Conservation (phyloP, 2,888 invertebrate species). For the Trachelus iudaicus region DNA sequence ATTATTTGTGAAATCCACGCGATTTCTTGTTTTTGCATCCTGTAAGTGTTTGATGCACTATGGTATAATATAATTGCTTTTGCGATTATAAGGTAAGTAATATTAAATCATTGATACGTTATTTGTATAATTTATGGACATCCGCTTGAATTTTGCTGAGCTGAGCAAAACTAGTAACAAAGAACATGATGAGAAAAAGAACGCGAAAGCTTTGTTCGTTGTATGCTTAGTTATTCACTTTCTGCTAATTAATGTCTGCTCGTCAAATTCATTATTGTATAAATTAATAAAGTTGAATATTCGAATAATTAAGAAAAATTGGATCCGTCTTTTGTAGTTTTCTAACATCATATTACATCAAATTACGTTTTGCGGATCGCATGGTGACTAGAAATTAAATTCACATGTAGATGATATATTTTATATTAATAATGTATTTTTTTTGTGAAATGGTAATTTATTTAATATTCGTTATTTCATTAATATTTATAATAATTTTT, state of each 20-base stretch:
- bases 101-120: not conserved
- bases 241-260: not conserved
- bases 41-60: not conserved
- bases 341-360: not conserved
- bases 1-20: not conserved
- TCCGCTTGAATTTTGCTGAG: not conserved
- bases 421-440: not conserved
- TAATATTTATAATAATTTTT: not conserved
- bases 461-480: not conserved
- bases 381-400: not conserved
- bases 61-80: not conserved
- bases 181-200: not conserved
- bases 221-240: not conserved
- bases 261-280: not conserved
- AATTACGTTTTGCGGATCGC: not conserved
- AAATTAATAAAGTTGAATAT: not conserved
- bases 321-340: not conserved
- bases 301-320: not conserved
- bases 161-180: not conserved
- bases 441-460: not conserved
- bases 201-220: not conserved
- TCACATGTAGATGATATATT: not conserved
- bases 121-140: not conserved
- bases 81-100: not conserved
- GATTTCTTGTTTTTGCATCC: not conserved